phyloP scores from a whole-genome alignment of 1,140 invertebrate species.

The Stratiolaelaps scimitus region DNA sequence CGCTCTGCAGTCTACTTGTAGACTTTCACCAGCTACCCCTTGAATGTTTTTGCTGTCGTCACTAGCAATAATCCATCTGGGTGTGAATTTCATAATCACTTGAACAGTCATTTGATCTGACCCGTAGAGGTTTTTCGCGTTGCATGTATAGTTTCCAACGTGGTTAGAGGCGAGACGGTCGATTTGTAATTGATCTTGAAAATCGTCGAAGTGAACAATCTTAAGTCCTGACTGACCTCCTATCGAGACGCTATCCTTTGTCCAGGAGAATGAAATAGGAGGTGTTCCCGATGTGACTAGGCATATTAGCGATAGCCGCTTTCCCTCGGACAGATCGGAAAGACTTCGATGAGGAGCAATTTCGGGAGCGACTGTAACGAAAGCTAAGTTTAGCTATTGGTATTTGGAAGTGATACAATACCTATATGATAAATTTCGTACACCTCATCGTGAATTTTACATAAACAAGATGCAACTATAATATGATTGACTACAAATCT shows the following conservation, averaged over 20 bases:
- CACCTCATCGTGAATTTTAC: too few species aligned
- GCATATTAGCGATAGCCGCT: slow-evolving; percentile 24
- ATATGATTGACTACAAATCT: too few species aligned
- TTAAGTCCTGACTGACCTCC: background rate
- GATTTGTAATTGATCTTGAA: slow-evolving; percentile 34
- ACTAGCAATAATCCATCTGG: background rate
- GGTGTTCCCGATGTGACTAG: background rate
- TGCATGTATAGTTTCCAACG: slow-evolving; percentile 36
- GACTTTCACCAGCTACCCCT: background rate
- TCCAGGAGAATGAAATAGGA: background rate
- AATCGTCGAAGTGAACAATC: slow-evolving; percentile 32
- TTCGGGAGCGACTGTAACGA: background rate
- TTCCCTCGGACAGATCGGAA: slow-evolving; percentile 18
- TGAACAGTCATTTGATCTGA: slow-evolving; percentile 27
- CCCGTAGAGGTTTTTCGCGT: slow-evolving; percentile 35
- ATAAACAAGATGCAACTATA: too few species aligned
- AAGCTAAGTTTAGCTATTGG: too few species aligned
- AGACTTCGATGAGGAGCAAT: background rate
- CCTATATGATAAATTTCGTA: too few species aligned
- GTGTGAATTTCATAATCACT: slow-evolving; percentile 3
- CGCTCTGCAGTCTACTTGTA: background rate
- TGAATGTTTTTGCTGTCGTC: background rate
- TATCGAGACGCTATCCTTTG: background rate
- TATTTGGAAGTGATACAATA: too few species aligned
- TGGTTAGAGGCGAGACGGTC: slow-evolving; percentile 38